Conservation (phyloP, 2,888 invertebrate species). For the Ennomos fuscantarius region DNA sequence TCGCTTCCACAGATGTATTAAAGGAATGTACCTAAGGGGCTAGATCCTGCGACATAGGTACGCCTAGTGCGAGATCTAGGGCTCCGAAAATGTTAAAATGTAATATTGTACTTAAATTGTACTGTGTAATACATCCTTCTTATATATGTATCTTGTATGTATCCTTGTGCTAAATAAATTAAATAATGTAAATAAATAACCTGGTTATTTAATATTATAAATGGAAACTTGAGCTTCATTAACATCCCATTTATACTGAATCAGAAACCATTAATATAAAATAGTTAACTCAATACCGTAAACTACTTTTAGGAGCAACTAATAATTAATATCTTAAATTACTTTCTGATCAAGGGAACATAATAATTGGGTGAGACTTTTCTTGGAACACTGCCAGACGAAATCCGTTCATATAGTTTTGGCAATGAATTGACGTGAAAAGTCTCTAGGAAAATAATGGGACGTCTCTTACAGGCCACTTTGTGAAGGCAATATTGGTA, state of each 20-base stretch:
- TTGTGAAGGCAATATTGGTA: constrained; percentile 19
- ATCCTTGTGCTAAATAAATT: no score
- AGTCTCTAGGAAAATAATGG: constrained; percentile 34
- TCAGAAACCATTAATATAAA: constrained; percentile 27
- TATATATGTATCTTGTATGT: no score
- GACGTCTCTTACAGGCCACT: constrained; percentile 16
- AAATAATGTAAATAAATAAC: no score
- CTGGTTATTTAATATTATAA: constrained; percentile 15
- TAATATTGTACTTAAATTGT: no score
- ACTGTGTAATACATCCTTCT: no score
- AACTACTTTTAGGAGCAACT: constrained; percentile 30
- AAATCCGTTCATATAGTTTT: constrained; percentile 51
- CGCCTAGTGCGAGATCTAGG: no score
- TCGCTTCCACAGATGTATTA: no score
- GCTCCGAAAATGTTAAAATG: no score
- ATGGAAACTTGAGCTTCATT: constrained; percentile 22
- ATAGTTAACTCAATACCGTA: constrained; percentile 17
- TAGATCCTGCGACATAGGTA: no score
- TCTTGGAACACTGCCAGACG: constrained; percentile 53
- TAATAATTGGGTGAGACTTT: constrained; percentile 39
- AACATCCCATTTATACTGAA: constrained; percentile 22
- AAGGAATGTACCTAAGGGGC: no score
- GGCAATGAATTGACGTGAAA: constrained; percentile 57
- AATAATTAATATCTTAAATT: constrained; percentile 32
- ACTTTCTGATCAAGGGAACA: constrained; percentile 39